Evolutionary conservation across 2,113 vertebrate genomes (phyloP).

Genomic region (Gulo gulo): DNA sequence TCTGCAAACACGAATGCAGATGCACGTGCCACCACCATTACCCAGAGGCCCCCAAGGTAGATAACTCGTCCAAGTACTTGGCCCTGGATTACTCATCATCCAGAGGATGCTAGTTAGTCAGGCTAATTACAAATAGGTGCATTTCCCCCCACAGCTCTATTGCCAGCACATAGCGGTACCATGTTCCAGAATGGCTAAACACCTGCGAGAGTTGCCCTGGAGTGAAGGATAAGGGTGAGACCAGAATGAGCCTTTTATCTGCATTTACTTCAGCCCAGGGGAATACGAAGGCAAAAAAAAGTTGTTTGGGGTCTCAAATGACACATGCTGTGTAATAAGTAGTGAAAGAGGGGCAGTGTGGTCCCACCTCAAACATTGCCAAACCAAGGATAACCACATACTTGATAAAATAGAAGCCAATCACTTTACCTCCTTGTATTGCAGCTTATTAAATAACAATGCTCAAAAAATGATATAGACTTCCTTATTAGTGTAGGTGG

Average conservation of each 20-base stretch:
- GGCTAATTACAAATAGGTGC: not conserved
- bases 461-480: not conserved
- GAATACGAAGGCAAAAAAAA: not conserved
- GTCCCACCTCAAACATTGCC: not conserved
- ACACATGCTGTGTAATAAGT: not conserved
- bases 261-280: not conserved
- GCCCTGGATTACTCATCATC: not conserved
- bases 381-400: not conserved
- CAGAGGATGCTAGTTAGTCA: not conserved
- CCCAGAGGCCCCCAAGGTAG: not conserved
- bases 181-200: not conserved
- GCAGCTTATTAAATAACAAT: not conserved
- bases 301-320: not conserved
- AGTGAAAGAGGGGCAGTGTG: not conserved
- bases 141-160: not conserved
- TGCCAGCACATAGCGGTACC: not conserved
- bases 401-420: not conserved
- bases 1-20: not conserved
- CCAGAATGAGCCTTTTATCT: not conserved
- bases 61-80: not conserved
- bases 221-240: not conserved
- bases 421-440: not conserved
- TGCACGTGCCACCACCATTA: not conserved
- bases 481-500: not conserved
- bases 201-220: conserved; percentile 1